These are phyloP conservation scores for Timandra comae DNA, from an alignment of 2,888 invertebrate genomes.

Conservation along the genomic window DNA sequence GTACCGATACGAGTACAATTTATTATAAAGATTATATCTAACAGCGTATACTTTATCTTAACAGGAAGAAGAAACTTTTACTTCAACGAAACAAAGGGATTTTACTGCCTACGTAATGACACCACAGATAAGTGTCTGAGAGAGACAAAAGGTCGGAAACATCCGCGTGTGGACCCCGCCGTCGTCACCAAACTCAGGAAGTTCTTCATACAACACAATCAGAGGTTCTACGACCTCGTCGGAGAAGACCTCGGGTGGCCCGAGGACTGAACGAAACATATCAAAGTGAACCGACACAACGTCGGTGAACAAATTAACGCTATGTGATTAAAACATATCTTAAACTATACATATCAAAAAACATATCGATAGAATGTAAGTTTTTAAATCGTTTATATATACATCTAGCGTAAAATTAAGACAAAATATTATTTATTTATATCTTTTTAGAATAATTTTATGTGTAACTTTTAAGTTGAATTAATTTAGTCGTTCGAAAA, in stretches of 20 bases:
- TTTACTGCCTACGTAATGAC: constrained; percentile 93
- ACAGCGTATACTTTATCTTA: too few relatives aligned
- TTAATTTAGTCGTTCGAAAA: constrained; percentile 20
- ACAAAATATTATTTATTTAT: constrained; percentile 47
- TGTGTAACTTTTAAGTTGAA: constrained; percentile 13
- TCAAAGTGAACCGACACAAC: constrained; percentile 7
- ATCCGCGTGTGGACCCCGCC: constrained; percentile 88
- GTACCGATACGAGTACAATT: too few relatives aligned
- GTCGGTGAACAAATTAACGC: constrained; percentile 24
- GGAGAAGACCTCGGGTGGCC: constrained; percentile 96
- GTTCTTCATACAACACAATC: constrained; percentile 94
- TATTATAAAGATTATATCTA: too few relatives aligned
- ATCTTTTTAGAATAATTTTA: constrained; percentile 15
- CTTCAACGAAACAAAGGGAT: constrained; percentile 97
- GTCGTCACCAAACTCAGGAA: constrained; percentile 87
- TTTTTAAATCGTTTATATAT: constrained; percentile 71
- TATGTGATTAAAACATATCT: constrained; percentile 49
- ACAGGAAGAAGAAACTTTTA: constrained; percentile 91
- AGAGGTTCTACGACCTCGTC: constrained; percentile 93
- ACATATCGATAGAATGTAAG: constrained; percentile 64
- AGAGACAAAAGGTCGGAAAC: constrained; percentile 88
- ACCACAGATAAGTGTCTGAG: constrained; percentile 89
- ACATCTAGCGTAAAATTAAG: constrained; percentile 53
- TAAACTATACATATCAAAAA: constrained; percentile 41
- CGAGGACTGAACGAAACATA: constrained; percentile 81